phyloP scores from a whole-genome alignment of 2,888 invertebrate genomes.

The Noctua comes region DNA sequence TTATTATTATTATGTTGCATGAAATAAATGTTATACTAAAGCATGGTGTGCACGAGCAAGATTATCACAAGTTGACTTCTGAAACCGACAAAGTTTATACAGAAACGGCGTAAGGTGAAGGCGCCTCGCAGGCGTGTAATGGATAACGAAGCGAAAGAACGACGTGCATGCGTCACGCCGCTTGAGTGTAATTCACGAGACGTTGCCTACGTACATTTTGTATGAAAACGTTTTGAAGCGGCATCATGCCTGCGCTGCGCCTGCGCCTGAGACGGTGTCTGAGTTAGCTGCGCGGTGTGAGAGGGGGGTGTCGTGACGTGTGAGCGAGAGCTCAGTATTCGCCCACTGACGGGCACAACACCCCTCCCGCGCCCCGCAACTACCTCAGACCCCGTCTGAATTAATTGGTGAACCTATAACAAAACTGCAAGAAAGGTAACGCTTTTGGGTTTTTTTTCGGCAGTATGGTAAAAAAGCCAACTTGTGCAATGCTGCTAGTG shows the following conservation, averaged over 20 bases:
- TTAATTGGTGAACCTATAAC: neutral
- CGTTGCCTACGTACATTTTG: no score
- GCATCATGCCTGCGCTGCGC: no score
- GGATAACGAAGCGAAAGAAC: no score
- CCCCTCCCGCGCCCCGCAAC: neutral
- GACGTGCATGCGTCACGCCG: no score
- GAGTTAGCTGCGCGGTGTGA: neutral
- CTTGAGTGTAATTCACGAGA: no score
- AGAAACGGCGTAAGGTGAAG: no score
- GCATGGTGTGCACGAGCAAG: conserved; percentile 13
- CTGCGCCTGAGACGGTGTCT: neutral
- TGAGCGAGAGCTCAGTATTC: no score
- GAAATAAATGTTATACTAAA: conserved; percentile 26
- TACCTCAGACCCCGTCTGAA: neutral
- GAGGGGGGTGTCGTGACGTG: neutral
- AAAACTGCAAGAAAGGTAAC: neutral
- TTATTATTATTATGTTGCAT: conserved; percentile 36
- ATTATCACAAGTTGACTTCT: conserved; percentile 10
- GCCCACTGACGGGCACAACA: no score
- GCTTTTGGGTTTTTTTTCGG: neutral
- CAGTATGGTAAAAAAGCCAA: neutral
- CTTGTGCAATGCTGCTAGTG: conserved; percentile 22
- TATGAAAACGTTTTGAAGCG: no score
- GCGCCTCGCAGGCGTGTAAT: no score
- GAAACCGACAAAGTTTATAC: neutral